Conservation (phyloP, 2,888 invertebrate genomes). For the Acutogordius australiensis region DNA sequence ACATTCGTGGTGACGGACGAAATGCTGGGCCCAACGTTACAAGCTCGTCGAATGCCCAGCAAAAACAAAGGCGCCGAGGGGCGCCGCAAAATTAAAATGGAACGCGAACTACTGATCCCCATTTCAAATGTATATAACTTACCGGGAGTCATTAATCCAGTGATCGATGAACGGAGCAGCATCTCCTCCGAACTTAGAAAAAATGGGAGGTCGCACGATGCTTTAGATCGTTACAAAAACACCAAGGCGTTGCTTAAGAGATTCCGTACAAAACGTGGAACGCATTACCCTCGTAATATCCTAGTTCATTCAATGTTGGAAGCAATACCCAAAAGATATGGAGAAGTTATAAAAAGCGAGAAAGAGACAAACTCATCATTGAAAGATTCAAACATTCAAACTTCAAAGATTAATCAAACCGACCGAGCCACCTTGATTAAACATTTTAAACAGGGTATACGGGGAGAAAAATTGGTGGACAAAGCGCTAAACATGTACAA, state of each 20-base stretch:
- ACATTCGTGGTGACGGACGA: not conserved
- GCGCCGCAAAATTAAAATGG: too few relatives aligned
- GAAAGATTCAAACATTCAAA: too few relatives aligned
- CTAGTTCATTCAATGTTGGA: not conserved
- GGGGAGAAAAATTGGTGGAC: not conserved
- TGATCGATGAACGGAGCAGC: not conserved
- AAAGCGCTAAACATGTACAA: not conserved
- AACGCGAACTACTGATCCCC: not conserved
- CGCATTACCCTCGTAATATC: not conserved
- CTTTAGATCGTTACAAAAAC: too few relatives aligned
- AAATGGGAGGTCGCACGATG: not conserved
- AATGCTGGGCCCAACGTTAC: not conserved
- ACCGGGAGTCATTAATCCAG: not conserved
- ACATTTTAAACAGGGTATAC: not conserved
- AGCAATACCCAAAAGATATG: not conserved
- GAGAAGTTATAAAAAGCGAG: too few relatives aligned
- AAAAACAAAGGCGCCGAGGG: not conserved
- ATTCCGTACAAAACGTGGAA: not conserved
- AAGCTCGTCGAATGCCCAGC: not conserved
- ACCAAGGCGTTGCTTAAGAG: too few relatives aligned
- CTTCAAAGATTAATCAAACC: too few relatives aligned
- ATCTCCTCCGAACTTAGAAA: not conserved
- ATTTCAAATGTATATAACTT: not conserved
- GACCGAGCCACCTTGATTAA: not conserved
- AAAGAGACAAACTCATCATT: too few relatives aligned